phyloP scores from a whole-genome alignment of 2,888 invertebrate species.

The Polydesmus complanatus region DNA sequence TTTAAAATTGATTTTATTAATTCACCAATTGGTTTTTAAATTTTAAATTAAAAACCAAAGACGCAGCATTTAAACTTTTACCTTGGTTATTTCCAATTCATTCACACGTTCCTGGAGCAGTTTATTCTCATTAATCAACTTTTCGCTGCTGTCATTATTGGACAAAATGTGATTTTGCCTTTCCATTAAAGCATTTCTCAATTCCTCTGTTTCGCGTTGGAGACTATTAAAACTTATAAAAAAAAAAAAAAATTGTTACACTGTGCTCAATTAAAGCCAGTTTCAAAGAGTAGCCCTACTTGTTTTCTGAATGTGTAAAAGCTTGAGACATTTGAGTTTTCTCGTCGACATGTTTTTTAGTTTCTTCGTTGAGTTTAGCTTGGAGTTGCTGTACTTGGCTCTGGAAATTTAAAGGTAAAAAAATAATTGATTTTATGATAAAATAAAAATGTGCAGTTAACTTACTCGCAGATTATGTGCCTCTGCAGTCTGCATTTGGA shows the following conservation, averaged over 20 bases:
- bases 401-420: background rate
- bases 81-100: background rate
- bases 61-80: background rate
- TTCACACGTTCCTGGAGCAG: background rate
- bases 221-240: background rate
- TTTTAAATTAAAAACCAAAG: too few species aligned
- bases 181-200: background rate
- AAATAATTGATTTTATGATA: too few species aligned
- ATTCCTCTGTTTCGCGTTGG: background rate
- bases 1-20: too few species aligned
- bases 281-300: background rate
- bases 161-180: background rate
- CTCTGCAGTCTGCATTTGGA: slow-evolving; percentile 43
- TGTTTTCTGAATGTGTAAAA: background rate
- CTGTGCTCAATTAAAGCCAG: background rate
- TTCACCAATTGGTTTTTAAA: too few species aligned
- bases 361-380: background rate
- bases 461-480: too few species aligned
- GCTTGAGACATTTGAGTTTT: background rate
- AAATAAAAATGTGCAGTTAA: too few species aligned
- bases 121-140: background rate
- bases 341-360: slow-evolving; percentile 1
- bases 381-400: background rate
- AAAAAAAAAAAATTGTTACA: background rate
- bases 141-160: background rate